Percentiles rank a stretch among this genome's conserved stretches.
These are phyloP conservation scores for Neosilurus hyrtlii DNA, from an alignment of 2,797 vertebrate genomes.

Conservation along the genomic window DNA sequence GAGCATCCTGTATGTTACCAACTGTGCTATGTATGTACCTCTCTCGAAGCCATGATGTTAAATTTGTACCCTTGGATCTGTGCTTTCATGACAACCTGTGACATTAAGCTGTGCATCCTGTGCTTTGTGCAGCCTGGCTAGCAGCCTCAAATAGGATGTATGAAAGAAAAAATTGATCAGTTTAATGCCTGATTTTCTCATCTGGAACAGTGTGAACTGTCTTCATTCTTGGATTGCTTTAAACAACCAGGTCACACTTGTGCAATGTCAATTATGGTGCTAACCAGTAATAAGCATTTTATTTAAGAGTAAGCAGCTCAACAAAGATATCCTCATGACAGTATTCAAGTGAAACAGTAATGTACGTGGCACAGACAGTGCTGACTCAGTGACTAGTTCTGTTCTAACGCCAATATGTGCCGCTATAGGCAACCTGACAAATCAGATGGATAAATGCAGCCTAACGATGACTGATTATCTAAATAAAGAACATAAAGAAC, in stretches of 20 bases:
- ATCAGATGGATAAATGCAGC: constrained; percentile 15
- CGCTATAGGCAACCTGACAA: constrained; percentile 15
- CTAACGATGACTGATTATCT: constrained; percentile 26
- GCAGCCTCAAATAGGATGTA: not conserved
- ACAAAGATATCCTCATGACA: constrained; percentile 21
- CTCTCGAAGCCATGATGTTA: not conserved
- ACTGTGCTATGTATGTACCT: not conserved
- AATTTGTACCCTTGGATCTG: not conserved
- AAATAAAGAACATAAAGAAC: constrained; percentile 19
- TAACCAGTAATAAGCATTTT: constrained; percentile 38
- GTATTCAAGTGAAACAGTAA: constrained; percentile 11
- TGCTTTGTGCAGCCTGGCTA: not conserved
- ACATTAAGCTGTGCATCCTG: not conserved
- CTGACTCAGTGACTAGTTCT: not conserved
- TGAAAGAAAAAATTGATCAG: not conserved
- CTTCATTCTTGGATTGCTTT: constrained; percentile 8
- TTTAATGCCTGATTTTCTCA: not conserved
- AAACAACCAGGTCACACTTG: constrained; percentile 21
- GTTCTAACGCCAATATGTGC: constrained; percentile 5
- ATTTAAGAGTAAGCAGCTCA: constrained; percentile 1
- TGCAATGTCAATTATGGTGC: constrained; percentile 32
- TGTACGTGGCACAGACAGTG: not conserved
- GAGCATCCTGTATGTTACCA: not conserved
- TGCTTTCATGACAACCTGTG: not conserved
- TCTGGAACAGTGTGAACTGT: not conserved